Conservation (phyloP, 92 coral and sea anemone genomes). For the Epizoanthus stellaris region DNA sequence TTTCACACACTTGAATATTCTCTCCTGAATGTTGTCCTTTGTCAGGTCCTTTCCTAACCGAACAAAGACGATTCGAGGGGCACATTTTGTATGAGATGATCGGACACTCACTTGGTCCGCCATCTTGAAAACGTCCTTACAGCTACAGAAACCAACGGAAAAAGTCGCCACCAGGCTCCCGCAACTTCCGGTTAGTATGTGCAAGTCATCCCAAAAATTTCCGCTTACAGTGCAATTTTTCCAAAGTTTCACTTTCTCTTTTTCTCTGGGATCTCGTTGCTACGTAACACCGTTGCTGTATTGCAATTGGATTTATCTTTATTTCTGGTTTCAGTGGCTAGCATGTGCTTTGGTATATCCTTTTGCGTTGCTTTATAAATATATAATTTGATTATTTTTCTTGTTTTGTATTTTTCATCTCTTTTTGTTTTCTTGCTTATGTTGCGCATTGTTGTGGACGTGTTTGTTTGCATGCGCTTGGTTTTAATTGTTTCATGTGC, state of each 20-base stretch:
- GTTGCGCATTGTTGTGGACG: too few species aligned
- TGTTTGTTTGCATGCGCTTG: too few species aligned
- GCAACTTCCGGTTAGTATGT: conserved; percentile 29
- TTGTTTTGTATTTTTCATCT: too few species aligned
- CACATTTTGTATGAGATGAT: conserved; percentile 44
- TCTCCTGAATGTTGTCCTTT: conserved; percentile 81
- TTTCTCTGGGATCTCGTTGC: neutral
- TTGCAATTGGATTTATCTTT: too few species aligned
- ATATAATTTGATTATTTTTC: too few species aligned
- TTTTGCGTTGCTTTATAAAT: too few species aligned
- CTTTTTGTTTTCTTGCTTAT: too few species aligned
- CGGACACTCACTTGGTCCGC: conserved; percentile 62
- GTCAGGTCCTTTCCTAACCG: conserved; percentile 86
- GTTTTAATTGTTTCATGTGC: too few species aligned
- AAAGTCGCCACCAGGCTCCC: conserved; percentile 13
- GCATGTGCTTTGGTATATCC: too few species aligned
- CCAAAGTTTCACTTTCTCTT: neutral
- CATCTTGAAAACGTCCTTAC: conserved; percentile 63
- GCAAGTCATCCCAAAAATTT: neutral
- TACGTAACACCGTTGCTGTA: too few species aligned
- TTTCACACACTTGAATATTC: conserved; percentile 72
- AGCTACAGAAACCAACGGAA: neutral
- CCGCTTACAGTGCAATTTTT: too few species aligned
- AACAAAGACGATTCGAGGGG: conserved; percentile 77
- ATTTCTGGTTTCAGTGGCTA: too few species aligned